These are phyloP conservation scores for Arremon brunneinucha DNA, from an alignment of 2,797 vertebrate species.

Conservation along the genomic window DNA sequence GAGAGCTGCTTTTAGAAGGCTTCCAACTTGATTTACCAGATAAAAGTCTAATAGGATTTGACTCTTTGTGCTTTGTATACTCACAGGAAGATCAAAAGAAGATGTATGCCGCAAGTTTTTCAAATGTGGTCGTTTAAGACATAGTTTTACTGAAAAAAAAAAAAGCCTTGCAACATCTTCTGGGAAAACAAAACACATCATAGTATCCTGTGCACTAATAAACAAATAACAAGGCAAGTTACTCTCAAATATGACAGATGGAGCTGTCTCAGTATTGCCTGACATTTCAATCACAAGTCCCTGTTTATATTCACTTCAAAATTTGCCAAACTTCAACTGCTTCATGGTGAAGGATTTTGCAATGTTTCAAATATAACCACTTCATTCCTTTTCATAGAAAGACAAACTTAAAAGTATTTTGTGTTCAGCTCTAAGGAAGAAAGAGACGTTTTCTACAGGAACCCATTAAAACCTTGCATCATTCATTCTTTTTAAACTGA, in stretches of 20 bases:
- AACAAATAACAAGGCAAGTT: neutral
- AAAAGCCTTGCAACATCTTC: neutral
- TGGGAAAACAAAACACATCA: neutral
- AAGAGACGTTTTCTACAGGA: neutral
- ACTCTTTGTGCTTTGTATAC: neutral
- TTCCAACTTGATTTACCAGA: conserved; percentile 17
- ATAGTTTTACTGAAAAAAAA: conserved; percentile 14
- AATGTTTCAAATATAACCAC: neutral
- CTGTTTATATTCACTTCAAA: neutral
- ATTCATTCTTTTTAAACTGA: neutral
- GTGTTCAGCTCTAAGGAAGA: neutral
- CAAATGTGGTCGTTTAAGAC: neutral
- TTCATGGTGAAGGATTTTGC: neutral
- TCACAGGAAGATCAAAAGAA: conserved; percentile 29
- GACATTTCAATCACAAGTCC: conserved; percentile 4
- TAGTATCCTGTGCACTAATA: neutral
- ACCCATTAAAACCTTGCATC: neutral
- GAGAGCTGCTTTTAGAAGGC: neutral
- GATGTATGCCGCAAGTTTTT: neutral
- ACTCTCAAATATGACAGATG: neutral
- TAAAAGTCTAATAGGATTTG: conserved; percentile 26
- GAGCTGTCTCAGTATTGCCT: neutral
- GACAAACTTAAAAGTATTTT: neutral
- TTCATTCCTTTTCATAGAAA: neutral
- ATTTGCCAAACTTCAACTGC: neutral